phyloP scores from a whole-genome alignment of 1,140 invertebrate genomes.

The Zeugodacus cucurbitae region DNA sequence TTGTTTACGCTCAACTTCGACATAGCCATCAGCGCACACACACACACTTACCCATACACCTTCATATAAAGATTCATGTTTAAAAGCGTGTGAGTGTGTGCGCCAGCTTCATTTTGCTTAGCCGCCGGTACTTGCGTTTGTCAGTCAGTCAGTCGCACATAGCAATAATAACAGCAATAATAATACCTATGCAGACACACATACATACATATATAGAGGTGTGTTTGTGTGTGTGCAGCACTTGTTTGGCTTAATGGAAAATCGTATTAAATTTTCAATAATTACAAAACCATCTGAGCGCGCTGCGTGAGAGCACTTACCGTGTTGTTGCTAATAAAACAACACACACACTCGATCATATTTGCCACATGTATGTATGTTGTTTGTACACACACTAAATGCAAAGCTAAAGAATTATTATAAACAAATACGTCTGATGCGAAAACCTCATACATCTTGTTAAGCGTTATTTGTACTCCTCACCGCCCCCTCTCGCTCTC shows the following conservation, averaged over 20 bases:
- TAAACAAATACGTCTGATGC: not conserved
- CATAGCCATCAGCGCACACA: not conserved
- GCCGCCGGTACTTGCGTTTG: not conserved
- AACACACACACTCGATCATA: not conserved
- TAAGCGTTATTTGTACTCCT: not conserved
- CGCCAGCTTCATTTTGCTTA: not conserved
- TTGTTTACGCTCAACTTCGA: constrained; percentile 59
- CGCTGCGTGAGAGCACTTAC: constrained; percentile 36
- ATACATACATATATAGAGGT: not conserved
- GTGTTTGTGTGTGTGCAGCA: not conserved
- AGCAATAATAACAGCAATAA: not conserved
- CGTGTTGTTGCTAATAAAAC: constrained; percentile 16
- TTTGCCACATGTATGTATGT: not conserved
- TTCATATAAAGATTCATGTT: not conserved
- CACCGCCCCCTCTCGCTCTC: not conserved
- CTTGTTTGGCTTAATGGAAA: constrained; percentile 34
- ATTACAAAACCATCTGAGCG: constrained; percentile 36
- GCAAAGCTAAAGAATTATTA: not conserved
- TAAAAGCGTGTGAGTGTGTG: not conserved
- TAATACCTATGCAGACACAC: not conserved
- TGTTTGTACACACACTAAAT: too few species aligned
- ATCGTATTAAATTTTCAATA: constrained; percentile 38
- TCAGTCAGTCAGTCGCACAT: not conserved
- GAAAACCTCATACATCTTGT: not conserved
- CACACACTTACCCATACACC: not conserved